Percentiles rank a stretch among this genome's conserved stretches.
phyloP scores from a whole-genome alignment of 2,113 vertebrate species.

The Petroica traversi region DNA sequence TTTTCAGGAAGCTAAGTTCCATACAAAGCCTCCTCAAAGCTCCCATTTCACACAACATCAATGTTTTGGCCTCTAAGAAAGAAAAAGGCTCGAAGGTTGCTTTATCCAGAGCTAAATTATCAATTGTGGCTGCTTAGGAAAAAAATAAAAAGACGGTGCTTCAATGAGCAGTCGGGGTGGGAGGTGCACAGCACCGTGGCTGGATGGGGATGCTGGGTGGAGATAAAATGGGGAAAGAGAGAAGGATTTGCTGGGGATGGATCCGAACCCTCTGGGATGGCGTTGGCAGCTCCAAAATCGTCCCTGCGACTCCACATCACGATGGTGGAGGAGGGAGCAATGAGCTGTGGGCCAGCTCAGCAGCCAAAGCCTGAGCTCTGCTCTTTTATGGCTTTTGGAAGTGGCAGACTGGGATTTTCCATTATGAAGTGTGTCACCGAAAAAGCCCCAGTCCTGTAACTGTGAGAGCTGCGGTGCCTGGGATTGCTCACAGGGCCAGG shows the following conservation, averaged over 20 bases:
- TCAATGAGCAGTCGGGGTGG: not conserved
- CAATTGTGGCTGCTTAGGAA: slow-evolving; percentile 51
- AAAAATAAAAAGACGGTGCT: not conserved
- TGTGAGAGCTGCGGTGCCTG: fast-evolving
- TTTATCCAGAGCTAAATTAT: slow-evolving; percentile 62
- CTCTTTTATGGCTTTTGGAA: slow-evolving; percentile 41
- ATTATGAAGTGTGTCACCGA: slow-evolving; percentile 48
- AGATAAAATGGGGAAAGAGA: not conserved
- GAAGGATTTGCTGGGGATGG: not conserved
- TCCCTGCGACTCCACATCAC: fast-evolving
- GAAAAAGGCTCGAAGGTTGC: slow-evolving; percentile 68
- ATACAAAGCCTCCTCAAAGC: slow-evolving; percentile 73
- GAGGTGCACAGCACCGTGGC: not conserved
- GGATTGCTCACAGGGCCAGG: fast-evolving
- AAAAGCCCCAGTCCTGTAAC: not conserved
- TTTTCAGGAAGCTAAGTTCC: slow-evolving; percentile 76
- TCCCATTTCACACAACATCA: slow-evolving; percentile 75
- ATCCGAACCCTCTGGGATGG: not conserved
- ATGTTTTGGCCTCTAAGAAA: slow-evolving; percentile 70
- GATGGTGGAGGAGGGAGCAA: fast-evolving
- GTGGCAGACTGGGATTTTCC: slow-evolving; percentile 58
- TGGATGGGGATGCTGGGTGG: not conserved
- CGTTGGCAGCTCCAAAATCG: fast-evolving
- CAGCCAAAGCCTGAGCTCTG: not conserved
- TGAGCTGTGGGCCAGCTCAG: not conserved